Evolutionary conservation across 2,888 invertebrate species (phyloP), one percentile per base, ranked within the genome.

Genomic region (Melitaea athalia): DNA sequence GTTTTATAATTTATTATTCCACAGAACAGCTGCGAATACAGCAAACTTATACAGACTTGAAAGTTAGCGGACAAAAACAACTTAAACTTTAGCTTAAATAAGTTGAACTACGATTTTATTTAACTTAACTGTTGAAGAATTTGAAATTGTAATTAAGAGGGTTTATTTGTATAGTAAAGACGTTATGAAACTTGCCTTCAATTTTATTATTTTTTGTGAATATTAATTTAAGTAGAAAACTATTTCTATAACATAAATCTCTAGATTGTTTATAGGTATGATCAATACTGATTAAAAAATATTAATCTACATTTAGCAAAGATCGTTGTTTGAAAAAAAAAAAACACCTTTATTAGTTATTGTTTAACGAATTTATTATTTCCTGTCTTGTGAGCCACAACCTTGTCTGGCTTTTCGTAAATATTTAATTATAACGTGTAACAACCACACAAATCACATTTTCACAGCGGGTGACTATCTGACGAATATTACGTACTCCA

Each of bases 31-130:
- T 69, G 63, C 63, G 69, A 59, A 45, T 45, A 59, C 63, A 64
- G 67, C 63, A 67, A 71, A 67, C 62, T 69, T 55, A 50, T 45
- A 60, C 69, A 55, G 67, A 70, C 69, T 70, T 65, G 62, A 67
- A 62, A 67, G 53, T 64, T 63, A 62, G 64, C 43, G 67, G 62
- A 61, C 64, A 68, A 68, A 70, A 72, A 72, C 63, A 63, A 49
- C 52, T 38, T 38, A 64, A 31, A 33, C 33, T 55, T 64, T 65
- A 55, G 45, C 49, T 64, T 47, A 45, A 64, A 68, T 60, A 60
- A 47, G 49, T 55, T 57, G 60, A 43, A 42, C 45, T 52, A 61
- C 50, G 33, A 43, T 52, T 31, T 12, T 6, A 52, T 24, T 52
- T 52, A 24, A 52, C 24, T 52, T 52, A 17, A 31, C 24, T 52